A percentile compares a stretch with the other conserved stretches of the same genome.
phyloP scores from a whole-genome alignment of 2,113 vertebrate genomes.

The Carlito syrichta region DNA sequence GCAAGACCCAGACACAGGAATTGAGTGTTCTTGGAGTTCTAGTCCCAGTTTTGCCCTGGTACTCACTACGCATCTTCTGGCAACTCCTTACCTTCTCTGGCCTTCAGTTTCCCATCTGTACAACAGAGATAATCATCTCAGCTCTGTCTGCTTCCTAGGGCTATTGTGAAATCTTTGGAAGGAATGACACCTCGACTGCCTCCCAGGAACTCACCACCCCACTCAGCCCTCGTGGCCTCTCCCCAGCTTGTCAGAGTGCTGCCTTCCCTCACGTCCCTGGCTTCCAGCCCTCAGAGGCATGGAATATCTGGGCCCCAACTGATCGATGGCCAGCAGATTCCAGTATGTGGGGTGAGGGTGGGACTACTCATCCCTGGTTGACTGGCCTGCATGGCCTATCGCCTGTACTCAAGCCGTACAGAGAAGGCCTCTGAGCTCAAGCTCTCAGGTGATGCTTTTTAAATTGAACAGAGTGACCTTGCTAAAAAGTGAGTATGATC shows the following conservation, averaged over 20 bases:
- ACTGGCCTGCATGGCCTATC: background rate
- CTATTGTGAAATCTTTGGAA: slow-evolving; percentile 8
- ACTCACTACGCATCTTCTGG: background rate
- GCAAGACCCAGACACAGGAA: background rate
- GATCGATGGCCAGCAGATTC: background rate
- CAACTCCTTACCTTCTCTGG: background rate
- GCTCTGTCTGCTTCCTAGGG: background rate
- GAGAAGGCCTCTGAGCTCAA: background rate
- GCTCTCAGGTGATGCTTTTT: background rate
- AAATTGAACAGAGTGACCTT: background rate
- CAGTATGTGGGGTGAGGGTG: background rate
- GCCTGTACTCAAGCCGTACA: background rate
- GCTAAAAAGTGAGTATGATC: background rate
- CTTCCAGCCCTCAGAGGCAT: background rate
- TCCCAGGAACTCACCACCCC: background rate
- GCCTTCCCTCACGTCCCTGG: background rate
- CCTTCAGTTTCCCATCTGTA: background rate
- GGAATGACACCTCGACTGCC: background rate
- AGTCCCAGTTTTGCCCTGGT: background rate
- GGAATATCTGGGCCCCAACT: background rate
- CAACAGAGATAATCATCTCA: background rate
- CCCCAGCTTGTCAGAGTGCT: background rate
- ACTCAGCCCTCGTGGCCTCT: background rate
- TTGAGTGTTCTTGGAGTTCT: background rate
- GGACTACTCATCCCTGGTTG: background rate